Base-by-base conservation (phyloP, 2,797 vertebrate species). In the Loris lydekkerianus region DNA sequence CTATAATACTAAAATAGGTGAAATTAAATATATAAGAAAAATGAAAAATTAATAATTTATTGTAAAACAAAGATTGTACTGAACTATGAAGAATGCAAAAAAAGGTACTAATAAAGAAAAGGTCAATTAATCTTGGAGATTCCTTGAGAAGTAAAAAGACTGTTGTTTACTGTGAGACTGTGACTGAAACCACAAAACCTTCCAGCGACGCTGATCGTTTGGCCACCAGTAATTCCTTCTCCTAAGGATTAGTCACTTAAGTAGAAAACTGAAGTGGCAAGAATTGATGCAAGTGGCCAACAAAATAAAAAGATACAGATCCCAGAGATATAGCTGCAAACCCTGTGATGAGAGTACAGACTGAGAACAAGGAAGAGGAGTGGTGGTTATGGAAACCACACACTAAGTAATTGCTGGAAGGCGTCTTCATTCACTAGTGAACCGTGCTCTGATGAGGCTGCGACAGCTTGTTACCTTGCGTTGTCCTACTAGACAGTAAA, bases 361-460 rank as follows among this genome's bases (percentile, higher is more conserved):
- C 17, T 0, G 3, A 18, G n/a, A 29, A 10, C 7, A 0, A 34
- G 40, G 40, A 83, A 40, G 46, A 43, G 37, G 58, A 4, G 56
- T 1, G 4, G 15, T 3, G 67, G 46, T 23, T 5, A 10, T 1
- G 6, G 86, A 4, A 23, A 20, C 21, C 1, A 1, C 1, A 13
- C 1, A 2, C 3, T 25, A n/a, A 3, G 25, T 4, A 0, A 18
- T 25, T 1, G 21, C 5, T 9, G 6, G 53, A 27, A 61, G 10
- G 34, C 23, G 14, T 31, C 20, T 37, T 2, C 61, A 43, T 20
- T 46, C 37, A 2, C 37, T 14, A 31, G 40, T 9, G 17, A 34
- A 10, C 65, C 0, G 1, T 3, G 27, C 20, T 46, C 10, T 5
- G 56, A n/a, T 4, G 20, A 75, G 34, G 58, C 14, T 6, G 46